Base-by-base conservation (phyloP, 2,888 invertebrate species). In the Halictus ligatus region DNA sequence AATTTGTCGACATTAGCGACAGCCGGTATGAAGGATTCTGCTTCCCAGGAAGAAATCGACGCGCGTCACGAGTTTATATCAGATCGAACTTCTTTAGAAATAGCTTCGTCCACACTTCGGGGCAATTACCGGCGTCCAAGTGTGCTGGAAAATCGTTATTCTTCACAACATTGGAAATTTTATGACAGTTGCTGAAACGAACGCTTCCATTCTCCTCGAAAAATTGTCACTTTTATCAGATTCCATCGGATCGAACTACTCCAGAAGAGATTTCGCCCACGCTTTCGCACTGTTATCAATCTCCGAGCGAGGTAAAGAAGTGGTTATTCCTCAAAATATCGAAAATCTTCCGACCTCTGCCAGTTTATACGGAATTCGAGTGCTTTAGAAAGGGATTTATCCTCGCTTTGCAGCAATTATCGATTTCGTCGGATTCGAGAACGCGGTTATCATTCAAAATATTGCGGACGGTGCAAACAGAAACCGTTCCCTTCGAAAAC, bases 151-250 rank as follows among this genome's bases (percentile, higher is more conserved):
- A 12, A 12, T 58, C n/a, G 58, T 58, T 58, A 58, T 58, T 58
- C n/a, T n/a, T 58, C n/a, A n/a, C 58, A 58, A 58, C 12, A 58
- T 58, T n/a, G n/a, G n/a, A n/a, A 12, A 58, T 58, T 58, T 58
- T 58, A 58, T 58, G 58, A n/a, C 58, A 58, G 58, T n/a, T n/a
- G n/a, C 58, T 58, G 58, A 58, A 12, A 58, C n/a, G 58, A 58
- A 12, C 12, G 1, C n/a, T n/a, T 58, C 58, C n/a, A 58, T 58
- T n/a, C 58, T 58, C n/a, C 58, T 58, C 1, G n/a, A 58, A 58
- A n/a, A n/a, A 58, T 58, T 58, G 58, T 58, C n/a, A 58, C n/a
- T 58, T 58, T n/a, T 58, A 58, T n/a, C 58, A 58, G 58, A 58
- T n/a, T 58, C 12, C n/a, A n/a, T n/a, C 12, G 1, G 58, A 58